phyloP scores from a whole-genome alignment of 2,113 vertebrate species.

The Psammodynastes pulverulentus region DNA sequence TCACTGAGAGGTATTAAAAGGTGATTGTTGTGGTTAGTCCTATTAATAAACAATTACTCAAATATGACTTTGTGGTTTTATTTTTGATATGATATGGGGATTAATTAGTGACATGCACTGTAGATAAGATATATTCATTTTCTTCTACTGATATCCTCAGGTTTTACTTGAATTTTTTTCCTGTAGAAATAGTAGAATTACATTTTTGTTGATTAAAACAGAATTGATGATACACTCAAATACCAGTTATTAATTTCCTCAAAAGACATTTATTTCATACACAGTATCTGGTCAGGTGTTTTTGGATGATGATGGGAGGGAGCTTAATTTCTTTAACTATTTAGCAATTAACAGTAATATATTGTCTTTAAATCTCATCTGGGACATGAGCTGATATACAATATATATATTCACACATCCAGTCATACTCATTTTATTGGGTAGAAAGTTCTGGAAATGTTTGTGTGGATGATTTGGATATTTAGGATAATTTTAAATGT shows the following conservation, averaged over 20 bases:
- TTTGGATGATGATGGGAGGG: conserved; percentile 26
- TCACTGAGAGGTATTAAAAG: neutral
- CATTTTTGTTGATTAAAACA: neutral
- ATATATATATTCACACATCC: neutral
- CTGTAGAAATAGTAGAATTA: neutral
- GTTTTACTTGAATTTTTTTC: conserved; percentile 1
- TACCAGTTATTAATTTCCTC: conserved; percentile 21
- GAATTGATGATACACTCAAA: conserved; percentile 20
- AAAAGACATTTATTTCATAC: neutral
- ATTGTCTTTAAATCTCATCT: neutral
- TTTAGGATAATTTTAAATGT: conserved; percentile 37
- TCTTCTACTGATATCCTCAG: neutral
- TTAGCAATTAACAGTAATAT: neutral
- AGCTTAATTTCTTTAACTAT: conserved; percentile 12
- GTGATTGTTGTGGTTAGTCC: neutral
- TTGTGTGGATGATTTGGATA: neutral
- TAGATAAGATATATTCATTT: conserved; percentile 23
- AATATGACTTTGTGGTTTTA: neutral
- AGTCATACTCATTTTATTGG: conserved; percentile 4
- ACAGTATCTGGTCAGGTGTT: conserved; percentile 22
- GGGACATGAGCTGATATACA: neutral
- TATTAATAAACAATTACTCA: neutral
- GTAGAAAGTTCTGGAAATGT: neutral
- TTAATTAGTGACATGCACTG: neutral
- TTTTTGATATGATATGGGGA: neutral